phyloP scores from a whole-genome alignment of 2,888 invertebrate genomes.

The Orgyia antiqua region DNA sequence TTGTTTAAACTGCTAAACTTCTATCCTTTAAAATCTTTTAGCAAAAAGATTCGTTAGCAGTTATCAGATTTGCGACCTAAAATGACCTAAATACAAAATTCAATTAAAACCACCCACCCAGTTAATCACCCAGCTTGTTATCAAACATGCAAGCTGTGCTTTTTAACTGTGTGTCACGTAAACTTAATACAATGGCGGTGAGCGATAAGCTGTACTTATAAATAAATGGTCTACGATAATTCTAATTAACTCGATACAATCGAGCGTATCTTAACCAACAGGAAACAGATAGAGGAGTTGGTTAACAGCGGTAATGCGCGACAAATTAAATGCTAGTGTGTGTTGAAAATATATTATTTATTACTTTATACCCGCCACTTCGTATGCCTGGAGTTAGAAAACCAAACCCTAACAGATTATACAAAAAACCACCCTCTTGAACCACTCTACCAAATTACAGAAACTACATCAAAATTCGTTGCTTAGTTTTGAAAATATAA shows the following conservation, averaged over 20 bases:
- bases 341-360: background rate
- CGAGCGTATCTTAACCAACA: constrained; percentile 52
- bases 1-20: too few species aligned
- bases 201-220: constrained; percentile 64
- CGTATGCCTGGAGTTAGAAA: too few species aligned
- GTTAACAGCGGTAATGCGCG: constrained; percentile 18
- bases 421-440: too few species aligned
- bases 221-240: constrained; percentile 72
- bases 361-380: background rate
- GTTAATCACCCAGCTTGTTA: constrained; percentile 7
- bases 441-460: too few species aligned
- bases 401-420: too few species aligned
- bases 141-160: constrained; percentile 9
- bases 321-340: constrained; percentile 6
- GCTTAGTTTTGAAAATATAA: too few species aligned
- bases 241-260: constrained; percentile 69
- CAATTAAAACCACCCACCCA: constrained; percentile 5
- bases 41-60: too few species aligned
- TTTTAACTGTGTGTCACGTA: constrained; percentile 31
- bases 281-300: constrained; percentile 35
- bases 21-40: too few species aligned
- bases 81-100: too few species aligned
- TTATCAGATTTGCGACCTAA: constrained; percentile 6
- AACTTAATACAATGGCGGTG: constrained; percentile 54
- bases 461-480: too few species aligned